Base-by-base conservation (phyloP, 2,797 vertebrate genomes). In the Anolis apletophallus region DNA sequence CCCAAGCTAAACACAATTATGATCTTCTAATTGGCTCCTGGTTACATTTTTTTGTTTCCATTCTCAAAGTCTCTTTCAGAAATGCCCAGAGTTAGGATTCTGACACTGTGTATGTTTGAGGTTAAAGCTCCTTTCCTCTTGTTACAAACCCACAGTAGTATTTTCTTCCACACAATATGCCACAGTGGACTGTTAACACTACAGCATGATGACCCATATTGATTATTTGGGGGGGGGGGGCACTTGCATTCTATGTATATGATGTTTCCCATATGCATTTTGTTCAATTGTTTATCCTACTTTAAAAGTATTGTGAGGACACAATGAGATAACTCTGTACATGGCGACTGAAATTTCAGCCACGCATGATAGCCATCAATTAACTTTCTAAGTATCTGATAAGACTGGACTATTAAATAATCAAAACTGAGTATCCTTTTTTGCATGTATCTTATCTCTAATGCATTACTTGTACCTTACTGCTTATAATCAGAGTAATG, bases 381-480 rank as follows among this genome's bases (percentile, higher is more conserved):
- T 64, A 67, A 8, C 11, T 29, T 78, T 57, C 52, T 46, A 78
- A 69, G n/a, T 68, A 32, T 19, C 52, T 57, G 16, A 57, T 69
- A 40, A 36, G 50, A 40, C 32, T 69, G 14, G 1, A 68, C 34
- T 16, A 21, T 40, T 69, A 57, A 73, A 71, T 34, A 79, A 71
- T 52, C 52, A 79, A 7, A 46, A 54, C 40, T 52, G 21, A 40
- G 3, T 32, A 76, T 76, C 21, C 23, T 9, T 54, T 7, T 68
- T 7, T 40, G 36, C 29, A 72, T 78, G 23, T 40, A 36, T 4
- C 26, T 74, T 71, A 46, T n/a, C 80, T 71, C 23, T 64, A 3
- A 5, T 26, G 17, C 80, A 64, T 85, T 81, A 36, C 83, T 46
- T 75, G 85, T 40, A 46, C 14, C 67, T 83, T 81, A 72, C 16